Evolutionary conservation across 2,113 vertebrate species (phyloP).

Genomic region (Lasiurus cinereus): DNA sequence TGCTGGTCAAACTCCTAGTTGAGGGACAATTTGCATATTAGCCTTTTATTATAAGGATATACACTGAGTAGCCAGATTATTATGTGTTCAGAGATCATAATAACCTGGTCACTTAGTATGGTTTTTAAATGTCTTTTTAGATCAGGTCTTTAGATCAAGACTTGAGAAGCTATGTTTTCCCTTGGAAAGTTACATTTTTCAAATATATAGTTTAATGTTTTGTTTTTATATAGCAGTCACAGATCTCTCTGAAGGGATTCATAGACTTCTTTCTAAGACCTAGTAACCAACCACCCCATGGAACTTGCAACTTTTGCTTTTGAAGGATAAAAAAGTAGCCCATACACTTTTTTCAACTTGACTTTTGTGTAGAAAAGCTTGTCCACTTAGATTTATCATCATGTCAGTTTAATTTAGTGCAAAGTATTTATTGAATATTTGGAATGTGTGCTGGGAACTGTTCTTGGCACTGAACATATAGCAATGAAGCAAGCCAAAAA

Average conservation of each 20-base stretch:
- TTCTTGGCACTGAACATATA: not conserved
- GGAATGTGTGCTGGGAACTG: not conserved
- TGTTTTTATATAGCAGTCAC: slow-evolving; percentile 2
- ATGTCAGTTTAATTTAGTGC: slow-evolving; percentile 53
- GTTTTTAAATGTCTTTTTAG: slow-evolving; percentile 20
- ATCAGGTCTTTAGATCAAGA: not conserved
- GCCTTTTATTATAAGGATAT: no score
- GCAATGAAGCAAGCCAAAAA: not conserved
- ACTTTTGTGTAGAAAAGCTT: not conserved
- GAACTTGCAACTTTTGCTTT: slow-evolving; percentile 17
- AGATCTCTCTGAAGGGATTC: not conserved
- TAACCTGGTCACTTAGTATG: not conserved
- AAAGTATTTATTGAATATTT: not conserved
- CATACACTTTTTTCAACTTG: not conserved
- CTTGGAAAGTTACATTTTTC: slow-evolving; percentile 30
- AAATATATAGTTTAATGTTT: not conserved
- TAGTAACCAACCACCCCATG: not conserved
- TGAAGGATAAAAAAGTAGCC: not conserved
- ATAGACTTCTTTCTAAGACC: not conserved
- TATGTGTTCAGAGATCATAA: no score
- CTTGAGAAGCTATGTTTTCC: slow-evolving; percentile 26
- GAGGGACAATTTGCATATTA: no score
- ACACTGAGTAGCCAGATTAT: no score
- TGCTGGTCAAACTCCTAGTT: no score
- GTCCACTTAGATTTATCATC: not conserved